Evolutionary conservation across 2,888 invertebrate species (phyloP).

Genomic region (Iselma pallidipennis): DNA sequence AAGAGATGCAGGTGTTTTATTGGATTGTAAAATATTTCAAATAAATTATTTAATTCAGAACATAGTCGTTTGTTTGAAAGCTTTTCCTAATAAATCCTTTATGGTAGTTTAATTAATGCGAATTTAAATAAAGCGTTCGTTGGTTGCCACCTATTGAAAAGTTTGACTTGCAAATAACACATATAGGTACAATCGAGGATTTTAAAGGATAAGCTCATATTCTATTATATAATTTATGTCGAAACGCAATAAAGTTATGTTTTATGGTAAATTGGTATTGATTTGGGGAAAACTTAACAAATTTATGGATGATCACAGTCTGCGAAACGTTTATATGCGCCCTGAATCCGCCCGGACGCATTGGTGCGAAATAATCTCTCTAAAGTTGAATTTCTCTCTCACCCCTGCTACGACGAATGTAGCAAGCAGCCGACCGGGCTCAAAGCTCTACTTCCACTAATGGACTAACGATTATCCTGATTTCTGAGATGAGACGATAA

Average conservation of each 20-base stretch:
- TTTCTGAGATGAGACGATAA: conserved; percentile 48
- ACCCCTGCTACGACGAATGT: conserved; percentile 33
- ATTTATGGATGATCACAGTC: conserved; percentile 36
- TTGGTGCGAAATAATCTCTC: conserved; percentile 46
- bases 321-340: conserved; percentile 40
- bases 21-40: too few relatives aligned
- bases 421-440: conserved; percentile 31
- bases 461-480: conserved; percentile 53
- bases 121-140: too few relatives aligned
- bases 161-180: too few relatives aligned
- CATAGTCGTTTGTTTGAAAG: too few relatives aligned
- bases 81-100: too few relatives aligned
- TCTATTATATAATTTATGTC: conserved; percentile 18
- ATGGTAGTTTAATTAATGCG: too few relatives aligned
- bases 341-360: conserved; percentile 37
- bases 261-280: conserved; percentile 31
- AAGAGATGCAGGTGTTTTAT: too few relatives aligned
- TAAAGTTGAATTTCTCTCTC: conserved; percentile 40
- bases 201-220: too few relatives aligned
- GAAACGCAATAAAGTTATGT: conserved; percentile 18
- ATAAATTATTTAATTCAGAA: too few relatives aligned
- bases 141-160: too few relatives aligned
- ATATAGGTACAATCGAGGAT: too few relatives aligned
- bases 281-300: conserved; percentile 28
- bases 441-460: conserved; percentile 47